phyloP scores from a whole-genome alignment of 2,797 vertebrate genomes.

The Periparus ater region DNA sequence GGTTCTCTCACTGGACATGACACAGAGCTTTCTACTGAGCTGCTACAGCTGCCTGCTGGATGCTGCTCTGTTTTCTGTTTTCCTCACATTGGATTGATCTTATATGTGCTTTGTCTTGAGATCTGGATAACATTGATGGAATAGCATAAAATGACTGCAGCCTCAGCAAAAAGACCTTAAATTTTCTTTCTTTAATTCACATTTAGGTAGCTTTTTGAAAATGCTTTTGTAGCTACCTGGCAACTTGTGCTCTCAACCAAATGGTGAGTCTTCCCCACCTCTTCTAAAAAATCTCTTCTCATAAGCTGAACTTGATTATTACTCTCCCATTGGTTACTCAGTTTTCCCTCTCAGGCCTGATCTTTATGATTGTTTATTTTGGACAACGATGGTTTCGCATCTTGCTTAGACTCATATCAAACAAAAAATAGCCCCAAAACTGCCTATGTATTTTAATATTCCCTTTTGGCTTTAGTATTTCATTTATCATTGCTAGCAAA shows the following conservation, averaged over 20 bases:
- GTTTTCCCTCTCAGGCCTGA: not conserved
- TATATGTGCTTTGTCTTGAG: not conserved
- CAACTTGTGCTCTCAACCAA: not conserved
- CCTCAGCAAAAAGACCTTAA: not conserved
- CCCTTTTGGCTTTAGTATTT: not conserved
- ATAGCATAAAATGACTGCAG: not conserved
- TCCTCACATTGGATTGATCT: not conserved
- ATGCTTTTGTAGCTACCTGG: not conserved
- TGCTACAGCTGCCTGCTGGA: conserved; percentile 26
- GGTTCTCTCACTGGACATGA: not conserved
- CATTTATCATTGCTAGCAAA: not conserved
- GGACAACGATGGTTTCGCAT: not conserved
- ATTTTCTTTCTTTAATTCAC: not conserved
- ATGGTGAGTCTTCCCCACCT: not conserved
- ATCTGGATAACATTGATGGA: not conserved
- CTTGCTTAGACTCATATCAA: not conserved
- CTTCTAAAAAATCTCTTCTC: not conserved
- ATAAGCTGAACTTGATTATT: not conserved
- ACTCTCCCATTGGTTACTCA: not conserved
- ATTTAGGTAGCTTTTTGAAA: not conserved
- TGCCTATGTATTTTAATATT: not conserved
- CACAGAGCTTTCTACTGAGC: not conserved
- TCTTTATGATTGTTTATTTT: not conserved
- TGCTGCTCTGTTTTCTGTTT: not conserved
- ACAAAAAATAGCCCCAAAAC: not conserved